Evolutionary conservation across 2,888 invertebrate genomes (phyloP).

Genomic region (Polydrusus tereticollis): DNA sequence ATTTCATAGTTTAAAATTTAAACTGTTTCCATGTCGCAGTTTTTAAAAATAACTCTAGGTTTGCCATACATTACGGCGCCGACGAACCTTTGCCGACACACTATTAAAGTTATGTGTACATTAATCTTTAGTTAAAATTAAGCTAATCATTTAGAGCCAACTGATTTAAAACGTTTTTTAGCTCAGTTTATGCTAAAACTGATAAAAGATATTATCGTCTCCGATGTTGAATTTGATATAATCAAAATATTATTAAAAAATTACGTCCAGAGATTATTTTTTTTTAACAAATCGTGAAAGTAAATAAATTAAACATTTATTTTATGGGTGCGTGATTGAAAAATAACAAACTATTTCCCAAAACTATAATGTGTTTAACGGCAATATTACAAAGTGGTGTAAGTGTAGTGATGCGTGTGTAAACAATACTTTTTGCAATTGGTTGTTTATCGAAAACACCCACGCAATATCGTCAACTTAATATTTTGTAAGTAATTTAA

Average conservation of each 20-base stretch:
- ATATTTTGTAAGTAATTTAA: not conserved
- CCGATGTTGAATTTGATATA: too few species aligned
- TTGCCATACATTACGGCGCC: not conserved
- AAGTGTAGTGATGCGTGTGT: not conserved
- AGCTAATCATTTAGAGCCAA: constrained; percentile 38
- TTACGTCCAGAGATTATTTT: not conserved
- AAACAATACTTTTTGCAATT: not conserved
- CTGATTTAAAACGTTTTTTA: constrained; percentile 18
- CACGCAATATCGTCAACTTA: not conserved
- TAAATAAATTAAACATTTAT: not conserved
- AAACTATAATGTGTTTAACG: not conserved
- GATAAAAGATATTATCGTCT: not conserved
- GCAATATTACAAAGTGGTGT: not conserved
- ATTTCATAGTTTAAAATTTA: not conserved
- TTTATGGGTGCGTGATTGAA: not conserved
- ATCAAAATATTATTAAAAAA: too few species aligned
- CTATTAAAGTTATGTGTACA: not conserved
- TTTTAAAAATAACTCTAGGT: not conserved
- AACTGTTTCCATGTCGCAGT: not conserved
- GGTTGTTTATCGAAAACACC: not conserved
- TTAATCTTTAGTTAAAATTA: constrained; percentile 32
- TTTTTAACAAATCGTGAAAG: not conserved
- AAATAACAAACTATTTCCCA: not conserved
- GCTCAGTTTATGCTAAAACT: constrained; percentile 2
- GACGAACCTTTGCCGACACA: not conserved